phyloP scores from a whole-genome alignment of 2,888 invertebrate species.

The Drosophila lutescens region DNA sequence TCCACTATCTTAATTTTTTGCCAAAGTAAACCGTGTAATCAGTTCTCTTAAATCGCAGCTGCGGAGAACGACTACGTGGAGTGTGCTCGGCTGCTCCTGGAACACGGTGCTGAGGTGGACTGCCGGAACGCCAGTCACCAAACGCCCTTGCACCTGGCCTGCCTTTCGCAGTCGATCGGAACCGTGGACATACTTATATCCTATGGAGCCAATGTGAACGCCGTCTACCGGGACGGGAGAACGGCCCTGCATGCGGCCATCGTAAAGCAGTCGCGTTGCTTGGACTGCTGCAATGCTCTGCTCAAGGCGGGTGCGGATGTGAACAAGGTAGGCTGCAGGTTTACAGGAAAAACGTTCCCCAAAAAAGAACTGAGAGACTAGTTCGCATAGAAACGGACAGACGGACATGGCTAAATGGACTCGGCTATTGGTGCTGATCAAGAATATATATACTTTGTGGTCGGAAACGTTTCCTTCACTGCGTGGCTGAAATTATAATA shows the following conservation, averaged over 20 bases:
- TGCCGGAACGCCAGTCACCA: conserved; percentile 90
- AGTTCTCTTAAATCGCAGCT: conserved; percentile 85
- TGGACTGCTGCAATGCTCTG: conserved; percentile 89
- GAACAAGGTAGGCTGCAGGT: conserved; percentile 85
- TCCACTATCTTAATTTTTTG: too few relatives aligned
- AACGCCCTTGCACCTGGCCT: conserved; percentile 93
- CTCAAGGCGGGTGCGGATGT: conserved; percentile 89
- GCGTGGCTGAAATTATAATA: too few relatives aligned
- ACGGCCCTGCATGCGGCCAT: conserved; percentile 93
- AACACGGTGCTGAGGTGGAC: conserved; percentile 91
- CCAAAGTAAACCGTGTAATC: too few relatives aligned
- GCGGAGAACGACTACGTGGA: conserved; percentile 94
- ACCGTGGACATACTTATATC: conserved; percentile 89
- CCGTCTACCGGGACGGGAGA: conserved; percentile 89
- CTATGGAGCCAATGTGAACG: conserved; percentile 88
- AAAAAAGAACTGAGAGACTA: too few relatives aligned
- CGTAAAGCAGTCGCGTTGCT: conserved; percentile 88
- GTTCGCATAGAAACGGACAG: too few relatives aligned
- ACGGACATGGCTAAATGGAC: too few relatives aligned
- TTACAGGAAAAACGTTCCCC: too few relatives aligned
- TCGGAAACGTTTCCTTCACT: too few relatives aligned
- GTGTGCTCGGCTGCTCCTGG: conserved; percentile 89
- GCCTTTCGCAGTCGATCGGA: conserved; percentile 91
- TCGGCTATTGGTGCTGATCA: too few relatives aligned
- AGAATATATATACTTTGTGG: too few relatives aligned